phyloP scores from a whole-genome alignment of 2,888 invertebrate species.

The Eupithecia tripunctaria region DNA sequence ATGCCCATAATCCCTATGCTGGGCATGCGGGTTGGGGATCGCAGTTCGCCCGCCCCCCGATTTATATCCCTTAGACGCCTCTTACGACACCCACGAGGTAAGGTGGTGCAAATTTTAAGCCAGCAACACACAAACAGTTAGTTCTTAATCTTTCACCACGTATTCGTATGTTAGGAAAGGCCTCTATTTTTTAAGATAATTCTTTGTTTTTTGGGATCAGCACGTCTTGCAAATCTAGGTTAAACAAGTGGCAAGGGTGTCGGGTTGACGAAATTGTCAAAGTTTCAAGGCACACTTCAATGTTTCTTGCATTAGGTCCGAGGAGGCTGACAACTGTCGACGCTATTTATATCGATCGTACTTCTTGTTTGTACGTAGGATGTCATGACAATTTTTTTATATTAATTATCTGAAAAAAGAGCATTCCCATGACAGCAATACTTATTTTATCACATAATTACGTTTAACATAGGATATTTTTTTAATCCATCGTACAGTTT shows the following conservation, averaged over 20 bases:
- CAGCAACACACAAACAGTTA: no score
- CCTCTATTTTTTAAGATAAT: not conserved
- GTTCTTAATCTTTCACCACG: not conserved
- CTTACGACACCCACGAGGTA: no score
- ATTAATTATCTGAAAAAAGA: no score
- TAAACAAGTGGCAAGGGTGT: not conserved
- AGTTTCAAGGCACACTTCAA: slow-evolving; percentile 10
- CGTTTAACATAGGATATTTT: no score
- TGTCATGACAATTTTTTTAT: not conserved
- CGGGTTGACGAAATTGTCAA: slow-evolving; percentile 1
- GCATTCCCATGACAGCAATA: no score
- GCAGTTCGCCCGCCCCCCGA: no score
- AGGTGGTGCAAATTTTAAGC: no score
- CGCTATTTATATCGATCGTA: not conserved
- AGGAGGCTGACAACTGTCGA: not conserved
- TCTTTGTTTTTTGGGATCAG: not conserved
- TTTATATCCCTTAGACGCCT: no score
- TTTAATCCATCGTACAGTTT: no score
- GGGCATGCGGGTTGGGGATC: no score
- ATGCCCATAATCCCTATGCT: no score
- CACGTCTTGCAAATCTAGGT: slow-evolving; percentile 2
- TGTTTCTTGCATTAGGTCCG: slow-evolving; percentile 2
- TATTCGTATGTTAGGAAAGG: not conserved
- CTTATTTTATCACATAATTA: no score
- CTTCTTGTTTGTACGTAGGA: not conserved